Percentiles rank a stretch among this genome's conserved stretches.
phyloP scores from a whole-genome alignment of 2,113 vertebrate genomes.

The Eulemur rufifrons region DNA sequence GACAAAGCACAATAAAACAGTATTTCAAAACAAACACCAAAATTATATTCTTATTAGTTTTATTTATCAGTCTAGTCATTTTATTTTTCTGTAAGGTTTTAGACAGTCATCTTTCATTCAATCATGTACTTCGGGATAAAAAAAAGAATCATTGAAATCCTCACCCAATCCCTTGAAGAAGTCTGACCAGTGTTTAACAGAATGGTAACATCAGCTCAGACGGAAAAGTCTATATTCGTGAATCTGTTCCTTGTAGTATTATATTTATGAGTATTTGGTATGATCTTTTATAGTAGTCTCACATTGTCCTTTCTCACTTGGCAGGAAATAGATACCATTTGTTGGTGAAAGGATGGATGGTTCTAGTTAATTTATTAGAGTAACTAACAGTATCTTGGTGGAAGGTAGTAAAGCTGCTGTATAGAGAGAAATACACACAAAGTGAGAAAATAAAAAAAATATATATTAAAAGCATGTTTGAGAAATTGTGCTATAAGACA shows the following conservation, averaged over 20 bases:
- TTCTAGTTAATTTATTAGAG: not conserved
- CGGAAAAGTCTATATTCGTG: fast-evolving
- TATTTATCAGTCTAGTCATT: not conserved
- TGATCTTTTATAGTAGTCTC: not conserved
- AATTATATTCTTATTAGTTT: not conserved
- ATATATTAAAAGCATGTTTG: not conserved
- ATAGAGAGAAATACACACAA: not conserved
- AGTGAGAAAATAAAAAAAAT: not conserved
- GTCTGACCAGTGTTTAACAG: not conserved
- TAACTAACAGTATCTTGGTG: not conserved
- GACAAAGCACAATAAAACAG: not conserved
- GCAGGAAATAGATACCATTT: not conserved
- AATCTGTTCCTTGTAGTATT: not conserved
- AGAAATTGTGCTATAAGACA: not conserved
- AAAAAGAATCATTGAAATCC: not conserved
- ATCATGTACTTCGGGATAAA: not conserved
- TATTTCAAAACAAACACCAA: not conserved
- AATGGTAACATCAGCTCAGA: not conserved
- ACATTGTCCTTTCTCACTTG: not conserved
- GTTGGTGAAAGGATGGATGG: not conserved
- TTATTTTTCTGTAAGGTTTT: not conserved
- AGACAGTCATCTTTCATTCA: not conserved
- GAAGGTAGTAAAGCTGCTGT: not conserved
- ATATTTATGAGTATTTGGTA: not conserved
- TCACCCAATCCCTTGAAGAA: not conserved